These are phyloP conservation scores for Addax nasomaculatus DNA, from an alignment of 2,113 vertebrate genomes.

Conservation along the genomic window DNA sequence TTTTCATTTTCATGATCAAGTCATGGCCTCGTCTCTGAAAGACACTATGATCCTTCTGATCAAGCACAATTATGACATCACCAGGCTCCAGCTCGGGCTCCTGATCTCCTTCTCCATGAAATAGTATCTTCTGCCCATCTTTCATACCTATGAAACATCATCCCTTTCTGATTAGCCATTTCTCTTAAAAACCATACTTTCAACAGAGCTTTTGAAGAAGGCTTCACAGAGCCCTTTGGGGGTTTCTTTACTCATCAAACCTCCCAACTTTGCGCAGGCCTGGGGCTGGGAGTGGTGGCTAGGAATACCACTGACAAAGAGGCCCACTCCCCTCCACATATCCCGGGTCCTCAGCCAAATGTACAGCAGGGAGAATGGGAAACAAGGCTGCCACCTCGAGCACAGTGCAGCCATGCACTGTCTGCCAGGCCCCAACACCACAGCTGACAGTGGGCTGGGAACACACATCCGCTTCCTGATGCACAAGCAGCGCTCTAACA, in stretches of 20 bases:
- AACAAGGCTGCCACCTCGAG: rapidly evolving
- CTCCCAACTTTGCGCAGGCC: neutral
- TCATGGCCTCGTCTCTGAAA: constrained; percentile 90
- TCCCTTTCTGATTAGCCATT: neutral
- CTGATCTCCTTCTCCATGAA: constrained; percentile 96
- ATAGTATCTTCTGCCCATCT: constrained; percentile 95
- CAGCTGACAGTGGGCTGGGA: neutral
- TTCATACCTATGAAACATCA: constrained; percentile 88
- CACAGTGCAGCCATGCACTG: rapidly evolving
- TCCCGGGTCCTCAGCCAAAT: rapidly evolving
- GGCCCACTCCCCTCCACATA: neutral
- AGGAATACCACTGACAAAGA: neutral
- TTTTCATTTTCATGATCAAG: constrained; percentile 90
- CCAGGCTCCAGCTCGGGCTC: constrained; percentile 96
- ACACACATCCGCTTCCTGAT: rapidly evolving
- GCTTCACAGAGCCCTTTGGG: neutral
- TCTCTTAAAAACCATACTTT: neutral
- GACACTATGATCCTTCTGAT: constrained; percentile 91
- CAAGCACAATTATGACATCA: constrained; percentile 93
- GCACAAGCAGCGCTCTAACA: rapidly evolving
- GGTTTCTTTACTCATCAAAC: neutral
- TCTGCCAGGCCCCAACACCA: neutral
- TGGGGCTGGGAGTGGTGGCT: neutral
- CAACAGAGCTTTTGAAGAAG: neutral
- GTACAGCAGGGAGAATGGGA: neutral